phyloP scores from a whole-genome alignment of 1,140 invertebrate species.

The Lutraria rhynchaena region DNA sequence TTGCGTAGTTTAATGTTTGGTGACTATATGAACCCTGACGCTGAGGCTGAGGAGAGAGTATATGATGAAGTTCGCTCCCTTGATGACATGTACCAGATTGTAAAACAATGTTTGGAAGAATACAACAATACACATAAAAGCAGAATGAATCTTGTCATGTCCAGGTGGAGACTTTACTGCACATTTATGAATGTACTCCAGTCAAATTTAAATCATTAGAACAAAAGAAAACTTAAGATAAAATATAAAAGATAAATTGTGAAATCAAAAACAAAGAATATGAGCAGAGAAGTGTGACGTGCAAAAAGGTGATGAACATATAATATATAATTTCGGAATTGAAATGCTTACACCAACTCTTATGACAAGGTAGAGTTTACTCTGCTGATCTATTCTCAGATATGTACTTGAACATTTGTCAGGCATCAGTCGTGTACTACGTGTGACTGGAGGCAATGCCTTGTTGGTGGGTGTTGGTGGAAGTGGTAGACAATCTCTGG shows the following conservation, averaged over 20 bases:
- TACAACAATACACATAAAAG: constrained; percentile 83
- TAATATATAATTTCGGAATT: too few relatives aligned
- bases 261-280: too few relatives aligned
- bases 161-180: constrained; percentile 79
- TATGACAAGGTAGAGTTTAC: too few relatives aligned
- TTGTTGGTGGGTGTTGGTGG: constrained; percentile 82
- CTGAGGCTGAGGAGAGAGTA: constrained; percentile 88
- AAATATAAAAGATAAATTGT: too few relatives aligned
- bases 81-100: constrained; percentile 84
- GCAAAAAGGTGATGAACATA: too few relatives aligned
- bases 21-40: constrained; percentile 93
- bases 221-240: too few relatives aligned
- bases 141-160: constrained; percentile 83
- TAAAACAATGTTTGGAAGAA: constrained; percentile 80
- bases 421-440: constrained; percentile 81
- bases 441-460: constrained; percentile 81
- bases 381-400: constrained; percentile 82
- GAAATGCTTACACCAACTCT: too few relatives aligned
- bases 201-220: too few relatives aligned
- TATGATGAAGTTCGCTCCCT: constrained; percentile 92
- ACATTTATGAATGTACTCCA: too few relatives aligned
- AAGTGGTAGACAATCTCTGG: constrained; percentile 82
- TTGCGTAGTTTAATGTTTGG: constrained; percentile 82
- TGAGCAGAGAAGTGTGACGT: too few relatives aligned
- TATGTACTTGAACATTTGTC: constrained; percentile 83